Percentiles rank a stretch among this genome's conserved stretches.
These are phyloP conservation scores for Hedya salicella DNA, from an alignment of 2,888 invertebrate genomes.

Conservation along the genomic window DNA sequence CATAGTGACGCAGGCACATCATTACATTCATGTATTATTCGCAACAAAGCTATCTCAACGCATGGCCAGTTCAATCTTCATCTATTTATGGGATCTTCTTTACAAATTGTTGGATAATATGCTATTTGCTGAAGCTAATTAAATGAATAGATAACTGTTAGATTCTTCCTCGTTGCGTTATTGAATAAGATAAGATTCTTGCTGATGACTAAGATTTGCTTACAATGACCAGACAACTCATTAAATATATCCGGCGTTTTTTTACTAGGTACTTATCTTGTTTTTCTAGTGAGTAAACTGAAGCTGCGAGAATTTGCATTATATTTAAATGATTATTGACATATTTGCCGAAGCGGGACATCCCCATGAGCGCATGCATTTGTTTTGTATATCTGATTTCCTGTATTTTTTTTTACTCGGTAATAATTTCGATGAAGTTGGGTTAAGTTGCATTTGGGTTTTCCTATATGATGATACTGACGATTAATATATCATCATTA, in stretches of 20 bases:
- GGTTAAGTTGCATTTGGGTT: background rate
- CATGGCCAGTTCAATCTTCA: constrained; percentile 29
- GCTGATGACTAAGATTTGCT: constrained; percentile 1
- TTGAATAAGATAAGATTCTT: constrained; percentile 4
- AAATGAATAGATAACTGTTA: constrained; percentile 19
- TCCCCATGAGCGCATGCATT: background rate
- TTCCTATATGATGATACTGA: background rate
- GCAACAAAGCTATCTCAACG: constrained; percentile 37
- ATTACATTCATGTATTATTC: constrained; percentile 10
- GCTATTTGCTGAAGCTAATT: constrained; percentile 27
- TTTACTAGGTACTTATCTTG: background rate
- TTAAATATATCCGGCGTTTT: background rate
- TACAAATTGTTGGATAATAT: constrained; percentile 45
- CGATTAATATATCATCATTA: too few species aligned
- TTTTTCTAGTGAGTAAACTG: background rate
- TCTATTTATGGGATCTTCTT: constrained; percentile 41
- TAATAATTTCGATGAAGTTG: background rate
- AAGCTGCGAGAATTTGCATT: background rate
- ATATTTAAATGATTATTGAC: background rate
- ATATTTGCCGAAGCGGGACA: background rate
- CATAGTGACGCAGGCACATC: background rate
- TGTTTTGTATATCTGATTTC: background rate
- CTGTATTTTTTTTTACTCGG: constrained; percentile 4
- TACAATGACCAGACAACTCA: constrained; percentile 2
- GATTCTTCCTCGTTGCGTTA: constrained; percentile 27